Evolutionary conservation across 2,797 vertebrate species (phyloP).

Genomic region (Falco biarmicus): DNA sequence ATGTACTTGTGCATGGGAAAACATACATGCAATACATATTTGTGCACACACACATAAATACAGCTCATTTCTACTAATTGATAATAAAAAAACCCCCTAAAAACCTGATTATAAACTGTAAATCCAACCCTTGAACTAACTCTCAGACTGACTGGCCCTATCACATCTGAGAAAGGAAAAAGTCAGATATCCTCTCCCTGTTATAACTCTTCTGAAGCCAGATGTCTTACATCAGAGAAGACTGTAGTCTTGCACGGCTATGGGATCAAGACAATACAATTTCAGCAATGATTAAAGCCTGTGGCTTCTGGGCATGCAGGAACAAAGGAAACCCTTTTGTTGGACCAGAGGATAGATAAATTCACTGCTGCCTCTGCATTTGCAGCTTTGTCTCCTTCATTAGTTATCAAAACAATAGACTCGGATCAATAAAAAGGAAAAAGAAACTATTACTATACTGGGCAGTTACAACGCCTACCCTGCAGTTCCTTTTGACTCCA

Average conservation of each 20-base stretch:
- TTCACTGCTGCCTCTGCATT: not conserved
- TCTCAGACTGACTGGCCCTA: not conserved
- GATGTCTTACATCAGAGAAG: not conserved
- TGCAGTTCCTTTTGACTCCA: not conserved
- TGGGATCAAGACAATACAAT: not conserved
- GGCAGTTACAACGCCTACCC: not conserved
- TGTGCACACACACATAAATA: not conserved
- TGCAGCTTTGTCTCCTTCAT: not conserved
- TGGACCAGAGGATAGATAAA: not conserved
- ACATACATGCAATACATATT: rapidly evolving
- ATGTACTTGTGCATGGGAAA: not conserved
- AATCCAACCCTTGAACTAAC: not conserved
- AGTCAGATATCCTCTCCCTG: not conserved
- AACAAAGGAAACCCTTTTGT: slow-evolving; percentile 10
- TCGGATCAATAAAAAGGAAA: not conserved
- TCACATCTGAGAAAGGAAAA: not conserved
- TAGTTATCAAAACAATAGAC: not conserved
- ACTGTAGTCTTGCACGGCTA: not conserved
- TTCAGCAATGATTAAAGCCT: slow-evolving; percentile 26
- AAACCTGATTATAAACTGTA: not conserved
- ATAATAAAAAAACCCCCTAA: too few species aligned
- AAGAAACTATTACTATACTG: not conserved
- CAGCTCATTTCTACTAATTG: not conserved
- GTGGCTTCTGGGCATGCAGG: not conserved
- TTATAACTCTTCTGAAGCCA: not conserved